These are phyloP conservation scores for Drosophila merina DNA, from an alignment of 2,888 invertebrate species.

Conservation along the genomic window DNA sequence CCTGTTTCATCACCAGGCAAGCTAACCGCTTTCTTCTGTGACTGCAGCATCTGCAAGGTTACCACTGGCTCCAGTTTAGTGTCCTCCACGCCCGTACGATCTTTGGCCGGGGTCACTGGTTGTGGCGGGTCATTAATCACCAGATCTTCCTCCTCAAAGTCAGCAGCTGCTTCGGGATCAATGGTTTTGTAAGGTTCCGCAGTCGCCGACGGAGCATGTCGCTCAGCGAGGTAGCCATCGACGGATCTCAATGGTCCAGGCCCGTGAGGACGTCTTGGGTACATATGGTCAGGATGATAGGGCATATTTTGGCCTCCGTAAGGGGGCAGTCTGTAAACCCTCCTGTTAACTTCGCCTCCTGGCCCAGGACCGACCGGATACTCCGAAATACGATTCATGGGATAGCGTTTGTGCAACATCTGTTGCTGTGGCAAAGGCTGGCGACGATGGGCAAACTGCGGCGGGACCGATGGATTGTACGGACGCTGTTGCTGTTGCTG, in stretches of 20 bases:
- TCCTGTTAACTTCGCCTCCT: slow-evolving; percentile 75
- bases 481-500: slow-evolving; percentile 57
- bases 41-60: slow-evolving; percentile 89
- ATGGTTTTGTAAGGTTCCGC: slow-evolving; percentile 61
- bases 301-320: slow-evolving; percentile 53
- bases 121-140: slow-evolving; percentile 84
- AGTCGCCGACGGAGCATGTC: slow-evolving; percentile 62
- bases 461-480: slow-evolving; percentile 65
- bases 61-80: slow-evolving; percentile 85
- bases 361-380: slow-evolving; percentile 67
- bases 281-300: slow-evolving; percentile 64
- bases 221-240: slow-evolving; percentile 74
- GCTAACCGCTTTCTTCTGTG: slow-evolving; percentile 82
- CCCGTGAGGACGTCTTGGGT: slow-evolving; percentile 66
- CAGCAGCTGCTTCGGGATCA: slow-evolving; percentile 60
- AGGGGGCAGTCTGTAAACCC: slow-evolving; percentile 81
- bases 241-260: slow-evolving; percentile 45
- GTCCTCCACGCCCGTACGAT: slow-evolving; percentile 66
- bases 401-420: slow-evolving; percentile 73
- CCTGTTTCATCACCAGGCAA: slow-evolving; percentile 79
- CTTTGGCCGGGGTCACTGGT: slow-evolving; percentile 77
- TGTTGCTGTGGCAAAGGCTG: slow-evolving; percentile 70
- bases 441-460: slow-evolving; percentile 81
- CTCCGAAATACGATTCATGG: slow-evolving; percentile 79
- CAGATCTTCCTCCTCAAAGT: slow-evolving; percentile 84